Percentiles rank a stretch among this genome's conserved stretches.
Evolutionary conservation across 1,140 invertebrate species (phyloP).

Genomic region (Tyrophagus putrescentiae): DNA sequence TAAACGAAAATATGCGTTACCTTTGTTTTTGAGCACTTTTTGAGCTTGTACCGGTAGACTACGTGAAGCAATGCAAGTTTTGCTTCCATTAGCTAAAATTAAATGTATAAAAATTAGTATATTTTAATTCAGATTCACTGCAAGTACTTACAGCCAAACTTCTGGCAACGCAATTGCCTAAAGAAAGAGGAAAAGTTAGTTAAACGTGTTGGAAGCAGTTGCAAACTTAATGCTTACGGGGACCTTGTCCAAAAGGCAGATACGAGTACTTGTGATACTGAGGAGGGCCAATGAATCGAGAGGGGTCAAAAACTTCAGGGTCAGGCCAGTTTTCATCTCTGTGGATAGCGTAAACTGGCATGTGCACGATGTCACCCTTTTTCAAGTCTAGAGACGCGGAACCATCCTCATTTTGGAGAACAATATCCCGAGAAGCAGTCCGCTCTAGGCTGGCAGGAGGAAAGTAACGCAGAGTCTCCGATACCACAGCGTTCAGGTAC

Average conservation of each 20-base stretch:
- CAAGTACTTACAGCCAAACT: too few relatives aligned
- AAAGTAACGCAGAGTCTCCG: background rate
- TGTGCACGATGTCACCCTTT: background rate
- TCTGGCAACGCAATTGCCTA: background rate
- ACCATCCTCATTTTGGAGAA: background rate
- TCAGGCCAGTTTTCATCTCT: background rate
- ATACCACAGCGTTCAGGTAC: background rate
- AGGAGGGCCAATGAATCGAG: background rate
- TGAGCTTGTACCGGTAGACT: too few relatives aligned
- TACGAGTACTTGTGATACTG: background rate
- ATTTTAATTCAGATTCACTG: too few relatives aligned
- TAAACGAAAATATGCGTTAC: too few relatives aligned
- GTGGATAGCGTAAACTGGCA: background rate
- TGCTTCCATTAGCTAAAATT: too few relatives aligned
- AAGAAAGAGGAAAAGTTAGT: too few relatives aligned
- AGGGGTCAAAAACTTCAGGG: background rate
- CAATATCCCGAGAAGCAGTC: background rate
- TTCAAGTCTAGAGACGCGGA: background rate
- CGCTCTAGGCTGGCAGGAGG: background rate
- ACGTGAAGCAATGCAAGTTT: too few relatives aligned
- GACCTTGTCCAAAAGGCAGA: background rate
- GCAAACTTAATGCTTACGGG: too few relatives aligned
- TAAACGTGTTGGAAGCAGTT: too few relatives aligned
- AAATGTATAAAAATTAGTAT: too few relatives aligned
- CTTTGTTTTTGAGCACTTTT: too few relatives aligned